Evolutionary conservation across 2,113 vertebrate species (phyloP), one percentile per base, ranked within the genome.

Genomic region (Himantopus leucocephalus): DNA sequence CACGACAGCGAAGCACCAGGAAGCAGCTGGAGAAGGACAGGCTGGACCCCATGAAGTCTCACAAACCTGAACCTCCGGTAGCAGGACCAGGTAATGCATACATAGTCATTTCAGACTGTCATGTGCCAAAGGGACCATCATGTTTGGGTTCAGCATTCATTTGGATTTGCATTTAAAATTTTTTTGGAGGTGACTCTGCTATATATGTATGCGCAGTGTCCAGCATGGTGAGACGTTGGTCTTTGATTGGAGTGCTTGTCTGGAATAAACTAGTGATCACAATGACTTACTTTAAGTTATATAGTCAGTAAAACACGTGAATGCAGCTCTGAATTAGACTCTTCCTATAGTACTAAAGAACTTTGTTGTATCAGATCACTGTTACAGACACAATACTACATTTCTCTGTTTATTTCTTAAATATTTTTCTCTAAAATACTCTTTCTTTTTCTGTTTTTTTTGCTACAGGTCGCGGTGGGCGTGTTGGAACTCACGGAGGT

Each of bases 1-100:
- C 99, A 90, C 98, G 99, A 73, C 99, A 99, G 45, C 98, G 99
- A 92, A 99, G 99, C 95, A 99, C 99, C 5, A 98, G 99, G 75
- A 99, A 99, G 73, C 99, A 99, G 97, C 98, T 99, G 98, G 99
- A 99, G 97, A 99, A 99, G 97, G 99, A 99, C 96, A 96, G 99
- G 27, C 97, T 99, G 55, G 99, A 99, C 91, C 99, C 99, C 9
- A 92, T 99, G 96, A 99, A 99, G 96, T 99, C 99, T 75, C 99
- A 99, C 98, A 99, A 99, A 95, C 99, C 99, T 0, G 99, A 99
- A 89, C 99, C 99, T 67, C 99, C 99, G 5, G 99, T 99, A 30
- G 99, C 99, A 30, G 99, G 99, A 96, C 99, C 99, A 99, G 99
- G 99, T 99, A 98, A 98, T 68, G 14, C 32, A 71, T 19, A 5